phyloP scores from a whole-genome alignment of 2,888 invertebrate species.

The Lacanobia oleracea region DNA sequence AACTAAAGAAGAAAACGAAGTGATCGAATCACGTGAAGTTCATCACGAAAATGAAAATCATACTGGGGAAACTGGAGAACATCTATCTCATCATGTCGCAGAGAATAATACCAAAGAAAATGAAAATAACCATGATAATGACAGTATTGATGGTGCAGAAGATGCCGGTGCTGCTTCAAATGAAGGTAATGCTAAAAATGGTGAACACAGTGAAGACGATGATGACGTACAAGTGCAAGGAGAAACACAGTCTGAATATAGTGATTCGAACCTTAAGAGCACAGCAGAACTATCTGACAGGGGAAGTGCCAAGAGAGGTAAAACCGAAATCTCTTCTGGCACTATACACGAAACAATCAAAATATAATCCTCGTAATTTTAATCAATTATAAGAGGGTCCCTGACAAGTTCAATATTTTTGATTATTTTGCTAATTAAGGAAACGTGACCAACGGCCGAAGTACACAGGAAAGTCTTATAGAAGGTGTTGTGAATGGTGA shows the following conservation, averaged over 20 bases:
- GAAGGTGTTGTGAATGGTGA: constrained; percentile 88
- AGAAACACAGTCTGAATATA: constrained; percentile 84
- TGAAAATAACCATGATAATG: constrained; percentile 35
- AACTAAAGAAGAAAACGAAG: constrained; percentile 13
- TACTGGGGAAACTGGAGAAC: constrained; percentile 23
- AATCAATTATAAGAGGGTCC: constrained; percentile 85
- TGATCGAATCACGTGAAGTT: constrained; percentile 20
- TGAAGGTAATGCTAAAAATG: constrained; percentile 84
- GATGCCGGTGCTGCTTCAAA: constrained; percentile 68
- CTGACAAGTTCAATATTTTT: constrained; percentile 89
- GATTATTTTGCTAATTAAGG: constrained; percentile 90
- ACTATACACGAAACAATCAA: constrained; percentile 85
- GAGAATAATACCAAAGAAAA: constrained; percentile 41
- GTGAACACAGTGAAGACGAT: constrained; percentile 87
- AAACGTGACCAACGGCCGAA: constrained; percentile 85
- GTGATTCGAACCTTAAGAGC: constrained; percentile 82
- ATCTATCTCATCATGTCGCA: constrained; percentile 21
- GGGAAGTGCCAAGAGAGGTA: constrained; percentile 87
- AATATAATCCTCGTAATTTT: constrained; percentile 79
- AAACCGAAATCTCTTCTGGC: constrained; percentile 85
- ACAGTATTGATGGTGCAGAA: constrained; percentile 58
- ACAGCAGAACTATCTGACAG: constrained; percentile 82
- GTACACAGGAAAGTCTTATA: constrained; percentile 87
- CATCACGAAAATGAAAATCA: constrained; percentile 38
- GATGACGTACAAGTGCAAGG: constrained; percentile 90